phyloP scores from a whole-genome alignment of 2,888 invertebrate species.

The Ashinkailepas kermadecensis region DNA sequence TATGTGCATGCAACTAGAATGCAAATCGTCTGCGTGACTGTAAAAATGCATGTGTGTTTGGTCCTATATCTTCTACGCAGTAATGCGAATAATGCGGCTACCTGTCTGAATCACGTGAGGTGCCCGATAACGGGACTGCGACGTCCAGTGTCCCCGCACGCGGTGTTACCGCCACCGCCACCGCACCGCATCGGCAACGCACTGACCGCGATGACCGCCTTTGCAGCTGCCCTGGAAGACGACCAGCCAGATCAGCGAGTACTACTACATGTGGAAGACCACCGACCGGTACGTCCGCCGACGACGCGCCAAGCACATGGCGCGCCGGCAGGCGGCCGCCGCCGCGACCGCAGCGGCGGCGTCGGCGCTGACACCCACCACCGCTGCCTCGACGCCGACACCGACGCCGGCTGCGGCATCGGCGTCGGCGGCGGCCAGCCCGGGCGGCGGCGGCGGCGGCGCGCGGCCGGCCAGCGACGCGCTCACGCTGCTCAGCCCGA shows the following conservation, averaged over 20 bases:
- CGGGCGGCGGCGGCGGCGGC: neutral
- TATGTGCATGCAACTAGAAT: no score
- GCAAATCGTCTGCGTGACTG: no score
- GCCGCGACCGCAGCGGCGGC: neutral
- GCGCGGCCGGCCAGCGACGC: neutral
- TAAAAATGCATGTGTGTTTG: no score
- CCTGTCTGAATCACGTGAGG: no score
- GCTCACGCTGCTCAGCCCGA: conserved; percentile 8
- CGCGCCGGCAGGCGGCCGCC: conserved; percentile 4
- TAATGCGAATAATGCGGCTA: no score
- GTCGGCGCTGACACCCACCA: neutral
- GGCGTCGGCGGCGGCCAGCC: neutral
- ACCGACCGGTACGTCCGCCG: conserved; percentile 75
- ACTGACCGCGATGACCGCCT: no score
- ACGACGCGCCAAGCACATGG: conserved; percentile 1
- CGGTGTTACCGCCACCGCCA: no score
- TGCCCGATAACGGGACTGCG: no score
- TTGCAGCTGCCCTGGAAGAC: conserved; percentile 83
- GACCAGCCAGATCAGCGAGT: conserved; percentile 94
- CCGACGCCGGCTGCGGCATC: neutral
- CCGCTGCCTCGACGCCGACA: neutral
- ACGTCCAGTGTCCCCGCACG: no score
- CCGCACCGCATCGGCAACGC: no score
- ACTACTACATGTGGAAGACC: conserved; percentile 99
- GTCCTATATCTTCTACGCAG: no score